These are phyloP conservation scores for Vanessa cardui DNA, from an alignment of 2,888 invertebrate genomes.

Conservation along the genomic window DNA sequence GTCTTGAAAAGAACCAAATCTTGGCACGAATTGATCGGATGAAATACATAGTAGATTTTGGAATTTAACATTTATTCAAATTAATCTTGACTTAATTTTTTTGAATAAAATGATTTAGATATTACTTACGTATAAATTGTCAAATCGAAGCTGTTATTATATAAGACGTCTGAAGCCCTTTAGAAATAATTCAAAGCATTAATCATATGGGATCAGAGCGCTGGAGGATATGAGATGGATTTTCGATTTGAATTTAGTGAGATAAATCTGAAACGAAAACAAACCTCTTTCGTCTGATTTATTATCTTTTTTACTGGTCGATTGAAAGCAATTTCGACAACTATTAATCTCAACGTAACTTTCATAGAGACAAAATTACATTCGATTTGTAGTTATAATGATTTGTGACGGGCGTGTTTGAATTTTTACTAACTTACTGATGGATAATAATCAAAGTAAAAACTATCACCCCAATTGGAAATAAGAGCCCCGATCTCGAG, in stretches of 20 bases:
- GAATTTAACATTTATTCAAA: neutral
- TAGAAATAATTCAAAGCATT: conserved; percentile 30
- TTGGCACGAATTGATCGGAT: no score
- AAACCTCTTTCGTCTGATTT: conserved; percentile 5
- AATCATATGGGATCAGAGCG: conserved; percentile 25
- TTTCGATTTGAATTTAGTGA: conserved; percentile 20
- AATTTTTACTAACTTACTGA: no score
- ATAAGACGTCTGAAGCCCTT: conserved; percentile 6
- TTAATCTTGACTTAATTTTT: neutral
- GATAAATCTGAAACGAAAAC: conserved; percentile 13
- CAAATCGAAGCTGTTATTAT: conserved; percentile 1
- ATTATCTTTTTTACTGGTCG: neutral
- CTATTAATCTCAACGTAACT: no score
- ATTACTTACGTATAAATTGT: neutral
- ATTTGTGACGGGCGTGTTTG: no score
- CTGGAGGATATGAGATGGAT: conserved; percentile 22
- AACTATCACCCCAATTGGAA: no score
- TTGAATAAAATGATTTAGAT: neutral
- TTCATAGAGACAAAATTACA: no score
- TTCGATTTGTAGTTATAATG: no score
- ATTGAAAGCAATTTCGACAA: neutral
- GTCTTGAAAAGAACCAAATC: no score
- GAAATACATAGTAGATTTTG: no score
- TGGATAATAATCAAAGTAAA: no score
- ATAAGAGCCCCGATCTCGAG: no score